These are phyloP conservation scores for Vulpes lagopus DNA, from an alignment of 2,113 vertebrate species.

Conservation along the genomic window DNA sequence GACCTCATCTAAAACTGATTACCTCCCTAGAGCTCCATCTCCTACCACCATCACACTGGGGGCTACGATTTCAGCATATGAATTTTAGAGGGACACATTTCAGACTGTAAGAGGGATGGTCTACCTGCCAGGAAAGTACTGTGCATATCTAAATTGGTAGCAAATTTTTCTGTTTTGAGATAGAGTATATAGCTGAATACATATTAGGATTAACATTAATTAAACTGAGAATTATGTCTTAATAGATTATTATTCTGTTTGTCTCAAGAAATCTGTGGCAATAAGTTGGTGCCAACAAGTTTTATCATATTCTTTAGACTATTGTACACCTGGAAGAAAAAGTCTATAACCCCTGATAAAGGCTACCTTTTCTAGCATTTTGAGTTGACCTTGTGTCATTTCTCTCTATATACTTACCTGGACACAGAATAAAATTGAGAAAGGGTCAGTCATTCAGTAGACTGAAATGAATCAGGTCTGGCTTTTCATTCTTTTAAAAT, in stretches of 20 bases:
- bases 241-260: constrained; percentile 18
- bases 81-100: background rate
- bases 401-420: constrained; percentile 31
- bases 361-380: constrained; percentile 64
- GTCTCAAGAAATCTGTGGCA: constrained; percentile 42
- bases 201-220: constrained; percentile 20
- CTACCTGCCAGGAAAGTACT: background rate
- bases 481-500: constrained; percentile 60
- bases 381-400: constrained; percentile 59
- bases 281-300: background rate
- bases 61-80: background rate
- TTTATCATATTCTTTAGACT: constrained; percentile 57
- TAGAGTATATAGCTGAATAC: background rate
- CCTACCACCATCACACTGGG: background rate
- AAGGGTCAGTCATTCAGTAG: constrained; percentile 46
- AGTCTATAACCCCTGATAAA: constrained; percentile 37
- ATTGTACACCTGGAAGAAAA: background rate
- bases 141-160: background rate
- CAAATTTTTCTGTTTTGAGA: constrained; percentile 50
- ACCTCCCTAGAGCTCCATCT: background rate
- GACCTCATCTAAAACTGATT: background rate
- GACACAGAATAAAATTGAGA: constrained; percentile 46
- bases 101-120: background rate
- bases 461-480: constrained; percentile 42
- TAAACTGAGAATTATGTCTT: background rate